A percentile compares a stretch with the other conserved stretches of the same genome.
Conservation (phyloP, 1,140 invertebrate species). For the Lutraria rhynchaena region DNA sequence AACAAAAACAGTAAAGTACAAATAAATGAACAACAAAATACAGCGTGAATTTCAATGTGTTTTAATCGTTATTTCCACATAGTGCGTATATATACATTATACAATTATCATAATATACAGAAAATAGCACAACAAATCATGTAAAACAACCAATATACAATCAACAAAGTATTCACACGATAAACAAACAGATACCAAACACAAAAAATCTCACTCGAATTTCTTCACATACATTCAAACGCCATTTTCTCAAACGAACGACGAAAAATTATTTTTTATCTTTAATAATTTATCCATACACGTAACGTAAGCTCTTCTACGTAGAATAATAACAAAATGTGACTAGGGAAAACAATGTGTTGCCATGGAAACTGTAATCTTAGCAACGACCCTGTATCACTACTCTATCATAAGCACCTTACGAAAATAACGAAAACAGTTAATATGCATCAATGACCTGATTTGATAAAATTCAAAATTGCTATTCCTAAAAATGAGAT, state of each 20-base stretch:
- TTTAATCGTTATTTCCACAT: constrained; percentile 38
- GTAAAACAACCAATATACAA: constrained; percentile 41
- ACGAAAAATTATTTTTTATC: no score
- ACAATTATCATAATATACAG: constrained; percentile 29
- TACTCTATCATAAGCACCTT: constrained; percentile 20
- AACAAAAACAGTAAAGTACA: no score
- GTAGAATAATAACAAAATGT: not conserved
- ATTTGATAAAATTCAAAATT: no score
- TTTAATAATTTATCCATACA: no score
- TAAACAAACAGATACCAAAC: not conserved
- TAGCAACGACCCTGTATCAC: constrained; percentile 50
- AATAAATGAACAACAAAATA: no score
- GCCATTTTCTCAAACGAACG: no score
- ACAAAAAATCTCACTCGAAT: no score
- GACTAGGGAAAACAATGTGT: constrained; percentile 27
- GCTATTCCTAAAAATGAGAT: no score
- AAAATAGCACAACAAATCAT: constrained; percentile 46
- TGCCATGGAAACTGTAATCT: constrained; percentile 1
- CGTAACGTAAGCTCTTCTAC: no score
- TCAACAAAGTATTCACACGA: constrained; percentile 28
- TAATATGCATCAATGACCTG: no score
- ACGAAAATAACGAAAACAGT: not conserved
- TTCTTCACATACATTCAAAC: no score
- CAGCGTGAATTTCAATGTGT: not conserved
- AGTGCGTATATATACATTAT: constrained; percentile 41